phyloP scores from a whole-genome alignment of 1,140 invertebrate species.

The Arctopsyche grandis region DNA sequence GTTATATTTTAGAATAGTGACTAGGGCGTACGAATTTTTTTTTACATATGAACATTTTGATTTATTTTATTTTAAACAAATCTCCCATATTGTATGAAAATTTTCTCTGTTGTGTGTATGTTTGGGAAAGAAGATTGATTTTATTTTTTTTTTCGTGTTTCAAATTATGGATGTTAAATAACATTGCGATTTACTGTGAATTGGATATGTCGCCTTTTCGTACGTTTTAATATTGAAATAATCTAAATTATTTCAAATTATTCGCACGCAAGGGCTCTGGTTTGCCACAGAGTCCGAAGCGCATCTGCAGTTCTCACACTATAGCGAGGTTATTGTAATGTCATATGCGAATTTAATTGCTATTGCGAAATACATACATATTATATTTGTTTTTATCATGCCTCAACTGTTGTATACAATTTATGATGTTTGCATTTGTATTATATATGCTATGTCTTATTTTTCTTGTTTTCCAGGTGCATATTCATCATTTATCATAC shows the following conservation, averaged over 20 bases:
- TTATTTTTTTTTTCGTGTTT: neutral
- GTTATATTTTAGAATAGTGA: constrained; percentile 40
- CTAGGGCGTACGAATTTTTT: constrained; percentile 27
- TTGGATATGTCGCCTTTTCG: neutral
- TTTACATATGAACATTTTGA: constrained; percentile 8
- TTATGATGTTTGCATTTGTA: neutral
- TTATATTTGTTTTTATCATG: too few species aligned
- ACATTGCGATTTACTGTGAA: neutral
- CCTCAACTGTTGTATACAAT: neutral
- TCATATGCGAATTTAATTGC: neutral
- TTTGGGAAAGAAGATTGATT: neutral
- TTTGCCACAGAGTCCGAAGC: too few species aligned
- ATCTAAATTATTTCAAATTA: too few species aligned
- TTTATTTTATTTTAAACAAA: constrained; percentile 22
- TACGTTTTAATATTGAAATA: neutral
- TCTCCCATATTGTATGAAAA: neutral
- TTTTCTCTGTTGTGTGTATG: neutral
- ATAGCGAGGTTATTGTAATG: neutral
- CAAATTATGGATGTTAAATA: neutral
- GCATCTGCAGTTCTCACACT: too few species aligned
- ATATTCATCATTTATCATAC: neutral
- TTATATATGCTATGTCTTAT: neutral
- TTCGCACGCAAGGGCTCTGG: too few species aligned
- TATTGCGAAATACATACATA: neutral
- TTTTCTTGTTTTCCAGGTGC: too few species aligned